These are phyloP conservation scores for Agapetus fuscipes DNA, from an alignment of 2,888 invertebrate genomes.

Conservation along the genomic window DNA sequence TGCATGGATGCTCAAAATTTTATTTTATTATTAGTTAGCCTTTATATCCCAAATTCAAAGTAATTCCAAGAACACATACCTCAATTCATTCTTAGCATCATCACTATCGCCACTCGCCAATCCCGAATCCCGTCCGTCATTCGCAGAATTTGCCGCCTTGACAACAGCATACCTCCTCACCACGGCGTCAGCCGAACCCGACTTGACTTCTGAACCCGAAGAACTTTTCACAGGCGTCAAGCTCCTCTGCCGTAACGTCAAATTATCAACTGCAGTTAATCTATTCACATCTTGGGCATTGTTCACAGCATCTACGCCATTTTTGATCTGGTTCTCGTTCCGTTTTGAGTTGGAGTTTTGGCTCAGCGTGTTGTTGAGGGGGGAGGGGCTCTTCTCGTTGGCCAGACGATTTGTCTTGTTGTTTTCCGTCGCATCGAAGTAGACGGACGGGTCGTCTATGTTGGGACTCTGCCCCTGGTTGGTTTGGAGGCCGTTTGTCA, in stretches of 20 bases:
- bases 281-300: neutral
- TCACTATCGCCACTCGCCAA: conserved; percentile 1
- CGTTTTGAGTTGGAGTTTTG: neutral
- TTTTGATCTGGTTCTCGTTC: conserved; percentile 3
- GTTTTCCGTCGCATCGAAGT: conserved; percentile 72
- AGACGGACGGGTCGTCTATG: conserved; percentile 65
- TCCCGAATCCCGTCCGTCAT: conserved; percentile 3
- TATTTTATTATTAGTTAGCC: too few species aligned
- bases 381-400: conserved; percentile 23
- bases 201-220: neutral
- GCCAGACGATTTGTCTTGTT: conserved; percentile 29
- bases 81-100: conserved; percentile 1
- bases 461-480: conserved; percentile 44
- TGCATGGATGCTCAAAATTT: too few species aligned
- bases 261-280: neutral
- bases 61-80: neutral
- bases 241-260: neutral
- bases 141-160: conserved; percentile 6
- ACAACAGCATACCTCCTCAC: conserved; percentile 8
- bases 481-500: conserved; percentile 2
- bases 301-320: conserved; percentile 6
- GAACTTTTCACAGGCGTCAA: neutral
- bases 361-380: conserved; percentile 7
- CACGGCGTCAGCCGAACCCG: conserved; percentile 4
- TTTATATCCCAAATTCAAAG: too few species aligned